A percentile compares a stretch with the other conserved stretches of the same genome.
These are phyloP conservation scores for Tauraco erythrolophus DNA, from an alignment of 2,113 vertebrate genomes.

Conservation along the genomic window DNA sequence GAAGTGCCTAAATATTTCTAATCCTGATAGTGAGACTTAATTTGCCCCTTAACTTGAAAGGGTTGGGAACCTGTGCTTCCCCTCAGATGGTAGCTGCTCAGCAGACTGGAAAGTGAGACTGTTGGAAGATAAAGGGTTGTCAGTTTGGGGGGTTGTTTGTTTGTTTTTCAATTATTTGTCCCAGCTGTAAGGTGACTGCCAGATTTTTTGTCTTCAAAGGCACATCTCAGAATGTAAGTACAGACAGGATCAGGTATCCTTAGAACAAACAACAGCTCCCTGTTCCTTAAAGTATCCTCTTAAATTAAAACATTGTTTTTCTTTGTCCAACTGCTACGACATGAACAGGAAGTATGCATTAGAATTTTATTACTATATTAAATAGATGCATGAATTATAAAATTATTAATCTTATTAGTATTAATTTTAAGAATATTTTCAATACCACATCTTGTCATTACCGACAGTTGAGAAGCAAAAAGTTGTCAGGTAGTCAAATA, in stretches of 20 bases:
- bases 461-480: not conserved
- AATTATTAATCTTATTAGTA: too few species aligned
- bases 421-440: not conserved
- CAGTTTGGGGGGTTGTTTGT: not conserved
- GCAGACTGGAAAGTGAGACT: not conserved
- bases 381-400: not conserved
- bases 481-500: not conserved
- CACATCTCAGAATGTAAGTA: not conserved
- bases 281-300: not conserved
- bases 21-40: not conserved
- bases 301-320: not conserved
- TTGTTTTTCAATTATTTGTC: not conserved
- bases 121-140: not conserved
- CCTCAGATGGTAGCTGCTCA: not conserved
- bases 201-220: not conserved
- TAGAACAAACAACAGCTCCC: not conserved
- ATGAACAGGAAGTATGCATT: not conserved
- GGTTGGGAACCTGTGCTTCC: not conserved
- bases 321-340: not conserved
- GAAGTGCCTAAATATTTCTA: not conserved
- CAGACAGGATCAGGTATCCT: not conserved
- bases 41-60: not conserved
- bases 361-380: not conserved
- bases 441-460: not conserved
- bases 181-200: not conserved